These are phyloP conservation scores for Argyrosomus japonicus DNA, from an alignment of 2,113 vertebrate genomes.

Conservation along the genomic window DNA sequence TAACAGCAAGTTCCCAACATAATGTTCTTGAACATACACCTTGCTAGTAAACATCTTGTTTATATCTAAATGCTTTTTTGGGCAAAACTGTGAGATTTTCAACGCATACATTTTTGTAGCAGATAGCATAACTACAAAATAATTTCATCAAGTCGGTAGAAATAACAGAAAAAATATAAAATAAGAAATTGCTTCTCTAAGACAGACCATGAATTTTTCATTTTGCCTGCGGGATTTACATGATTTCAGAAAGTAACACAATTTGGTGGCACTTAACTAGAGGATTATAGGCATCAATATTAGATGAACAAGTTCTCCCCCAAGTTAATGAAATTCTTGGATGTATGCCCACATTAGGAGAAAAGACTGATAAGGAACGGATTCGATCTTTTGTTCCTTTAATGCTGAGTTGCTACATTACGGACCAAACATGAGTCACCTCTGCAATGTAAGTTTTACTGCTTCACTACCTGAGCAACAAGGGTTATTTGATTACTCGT, in stretches of 20 bases:
- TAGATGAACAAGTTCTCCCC: slow-evolving; percentile 79
- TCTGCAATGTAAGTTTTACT: neutral
- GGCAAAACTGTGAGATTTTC: slow-evolving; percentile 8
- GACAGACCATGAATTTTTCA: slow-evolving; percentile 75
- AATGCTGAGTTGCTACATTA: slow-evolving; percentile 5
- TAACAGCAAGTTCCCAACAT: neutral
- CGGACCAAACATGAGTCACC: neutral
- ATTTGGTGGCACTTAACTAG: slow-evolving; percentile 81
- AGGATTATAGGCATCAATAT: slow-evolving; percentile 84
- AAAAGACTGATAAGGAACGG: slow-evolving; percentile 47
- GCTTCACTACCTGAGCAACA: neutral
- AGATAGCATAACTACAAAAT: slow-evolving; percentile 55
- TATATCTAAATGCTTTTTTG: neutral
- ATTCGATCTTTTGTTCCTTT: slow-evolving; percentile 27
- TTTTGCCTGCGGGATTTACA: slow-evolving; percentile 77
- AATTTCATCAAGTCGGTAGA: slow-evolving; percentile 48
- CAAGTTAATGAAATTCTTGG: slow-evolving; percentile 79
- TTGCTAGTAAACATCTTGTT: slow-evolving; percentile 17
- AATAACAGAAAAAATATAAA: slow-evolving; percentile 53
- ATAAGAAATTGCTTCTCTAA: slow-evolving; percentile 63
- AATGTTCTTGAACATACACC: neutral
- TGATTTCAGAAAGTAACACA: slow-evolving; percentile 80
- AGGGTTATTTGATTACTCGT: neutral
- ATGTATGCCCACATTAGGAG: slow-evolving; percentile 65
- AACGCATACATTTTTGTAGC: slow-evolving; percentile 36